Conservation (phyloP, 2,113 vertebrate genomes). For the Brachirus orientalis region DNA sequence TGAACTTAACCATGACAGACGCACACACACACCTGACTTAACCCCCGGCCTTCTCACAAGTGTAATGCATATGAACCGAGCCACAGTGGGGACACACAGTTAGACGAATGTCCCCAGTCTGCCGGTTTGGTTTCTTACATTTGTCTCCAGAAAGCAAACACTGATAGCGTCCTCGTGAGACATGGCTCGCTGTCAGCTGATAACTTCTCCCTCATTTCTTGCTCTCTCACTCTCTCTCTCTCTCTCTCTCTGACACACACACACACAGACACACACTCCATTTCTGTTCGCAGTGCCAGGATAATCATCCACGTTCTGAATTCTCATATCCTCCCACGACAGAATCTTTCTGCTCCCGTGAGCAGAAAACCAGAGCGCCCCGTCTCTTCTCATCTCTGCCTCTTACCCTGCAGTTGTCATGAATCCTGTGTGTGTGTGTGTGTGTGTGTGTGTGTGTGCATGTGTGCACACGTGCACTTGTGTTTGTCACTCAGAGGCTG, state of each 20-base stretch:
- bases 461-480: background rate
- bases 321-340: slow-evolving; percentile 76
- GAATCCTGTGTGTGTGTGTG: slow-evolving; percentile 40
- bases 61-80: background rate
- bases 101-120: slow-evolving; percentile 8
- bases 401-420: slow-evolving; percentile 64
- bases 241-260: slow-evolving; percentile 13
- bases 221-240: slow-evolving; percentile 4
- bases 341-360: slow-evolving; percentile 73
- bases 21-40: slow-evolving; percentile 3
- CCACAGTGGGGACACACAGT: background rate
- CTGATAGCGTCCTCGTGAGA: slow-evolving; percentile 23
- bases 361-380: slow-evolving; percentile 70
- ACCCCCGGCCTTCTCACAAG: slow-evolving; percentile 8
- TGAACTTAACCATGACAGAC: slow-evolving; percentile 34
- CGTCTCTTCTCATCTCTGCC: slow-evolving; percentile 61
- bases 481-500: slow-evolving; percentile 50
- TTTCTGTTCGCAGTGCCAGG: slow-evolving; percentile 43
- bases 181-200: slow-evolving; percentile 42
- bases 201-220: slow-evolving; percentile 32
- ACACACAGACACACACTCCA: slow-evolving; percentile 26
- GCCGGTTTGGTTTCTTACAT: slow-evolving; percentile 14
- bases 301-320: slow-evolving; percentile 74
- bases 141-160: slow-evolving; percentile 23
- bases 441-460: slow-evolving; percentile 21